Evolutionary conservation across 2,797 vertebrate genomes (phyloP).

Genomic region (Melanotaenia boesemani): DNA sequence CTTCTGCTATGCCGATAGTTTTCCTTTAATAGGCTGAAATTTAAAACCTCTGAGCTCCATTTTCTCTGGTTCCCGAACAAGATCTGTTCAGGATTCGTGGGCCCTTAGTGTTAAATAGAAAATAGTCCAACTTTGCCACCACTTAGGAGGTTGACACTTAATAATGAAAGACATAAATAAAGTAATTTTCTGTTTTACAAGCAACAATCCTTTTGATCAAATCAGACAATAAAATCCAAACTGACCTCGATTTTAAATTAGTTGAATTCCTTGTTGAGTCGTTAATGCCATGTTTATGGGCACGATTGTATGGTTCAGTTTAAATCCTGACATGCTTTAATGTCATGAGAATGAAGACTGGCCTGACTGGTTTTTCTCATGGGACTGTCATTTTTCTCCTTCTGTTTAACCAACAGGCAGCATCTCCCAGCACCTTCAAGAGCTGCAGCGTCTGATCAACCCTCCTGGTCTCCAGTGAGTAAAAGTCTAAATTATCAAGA

Average conservation of each 20-base stretch:
- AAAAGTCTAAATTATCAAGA: neutral
- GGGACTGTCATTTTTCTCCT: neutral
- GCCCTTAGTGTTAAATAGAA: too few species aligned
- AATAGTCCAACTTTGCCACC: too few species aligned
- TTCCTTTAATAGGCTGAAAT: too few species aligned
- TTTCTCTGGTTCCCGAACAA: neutral
- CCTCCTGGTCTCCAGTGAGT: constrained; percentile 61
- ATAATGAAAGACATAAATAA: too few species aligned
- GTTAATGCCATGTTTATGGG: neutral
- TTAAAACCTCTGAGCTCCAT: too few species aligned
- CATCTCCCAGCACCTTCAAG: constrained; percentile 55
- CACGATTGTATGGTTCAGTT: neutral
- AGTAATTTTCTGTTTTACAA: too few species aligned
- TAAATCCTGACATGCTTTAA: too few species aligned
- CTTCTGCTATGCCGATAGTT: too few species aligned
- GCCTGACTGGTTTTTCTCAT: neutral
- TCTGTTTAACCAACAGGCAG: constrained; percentile 39
- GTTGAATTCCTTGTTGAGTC: neutral
- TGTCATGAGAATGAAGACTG: too few species aligned
- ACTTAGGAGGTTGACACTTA: too few species aligned
- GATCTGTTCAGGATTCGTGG: neutral
- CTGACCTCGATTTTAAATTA: neutral
- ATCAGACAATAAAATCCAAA: too few species aligned
- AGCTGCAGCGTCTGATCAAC: constrained; percentile 65
- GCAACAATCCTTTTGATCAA: too few species aligned